Conservation (phyloP, 2,888 invertebrate species). For the Sphecodes monilicornis region DNA sequence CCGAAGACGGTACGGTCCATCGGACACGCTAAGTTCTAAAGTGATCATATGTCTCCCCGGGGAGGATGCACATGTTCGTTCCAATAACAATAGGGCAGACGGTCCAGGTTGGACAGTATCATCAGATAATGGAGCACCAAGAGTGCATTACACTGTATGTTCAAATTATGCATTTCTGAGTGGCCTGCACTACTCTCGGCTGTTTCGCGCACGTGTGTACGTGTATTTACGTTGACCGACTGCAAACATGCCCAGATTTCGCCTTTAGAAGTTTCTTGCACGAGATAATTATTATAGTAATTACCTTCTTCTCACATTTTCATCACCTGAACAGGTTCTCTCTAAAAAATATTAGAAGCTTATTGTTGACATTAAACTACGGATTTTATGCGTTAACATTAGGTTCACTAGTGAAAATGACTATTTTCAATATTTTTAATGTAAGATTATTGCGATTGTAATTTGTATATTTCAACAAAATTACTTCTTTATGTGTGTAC, state of each 20-base stretch:
- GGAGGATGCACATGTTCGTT: slow-evolving; percentile 41
- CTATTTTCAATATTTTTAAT: too few relatives aligned
- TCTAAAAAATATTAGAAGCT: neutral
- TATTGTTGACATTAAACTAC: too few relatives aligned
- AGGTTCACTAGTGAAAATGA: too few relatives aligned
- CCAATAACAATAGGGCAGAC: slow-evolving; percentile 54
- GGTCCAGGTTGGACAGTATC: slow-evolving; percentile 46
- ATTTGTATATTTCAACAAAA: too few relatives aligned
- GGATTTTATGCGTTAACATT: too few relatives aligned
- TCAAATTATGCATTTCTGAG: slow-evolving; percentile 56
- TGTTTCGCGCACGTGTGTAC: slow-evolving; percentile 13
- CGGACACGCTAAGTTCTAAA: slow-evolving; percentile 35
- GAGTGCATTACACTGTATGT: slow-evolving; percentile 60
- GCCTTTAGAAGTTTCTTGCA: neutral
- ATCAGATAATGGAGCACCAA: slow-evolving; percentile 61
- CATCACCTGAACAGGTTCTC: neutral
- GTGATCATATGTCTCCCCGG: slow-evolving; percentile 37
- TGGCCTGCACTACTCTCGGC: neutral
- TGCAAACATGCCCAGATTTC: neutral
- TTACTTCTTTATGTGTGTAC: too few relatives aligned
- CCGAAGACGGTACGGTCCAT: slow-evolving; percentile 19
- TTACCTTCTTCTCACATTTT: neutral
- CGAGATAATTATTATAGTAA: neutral
- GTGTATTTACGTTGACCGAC: slow-evolving; percentile 2
- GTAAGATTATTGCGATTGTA: too few relatives aligned